Evolutionary conservation across 92 coral and sea anemone species (phyloP).

Genomic region (Hydrozoanthus gracilis): DNA sequence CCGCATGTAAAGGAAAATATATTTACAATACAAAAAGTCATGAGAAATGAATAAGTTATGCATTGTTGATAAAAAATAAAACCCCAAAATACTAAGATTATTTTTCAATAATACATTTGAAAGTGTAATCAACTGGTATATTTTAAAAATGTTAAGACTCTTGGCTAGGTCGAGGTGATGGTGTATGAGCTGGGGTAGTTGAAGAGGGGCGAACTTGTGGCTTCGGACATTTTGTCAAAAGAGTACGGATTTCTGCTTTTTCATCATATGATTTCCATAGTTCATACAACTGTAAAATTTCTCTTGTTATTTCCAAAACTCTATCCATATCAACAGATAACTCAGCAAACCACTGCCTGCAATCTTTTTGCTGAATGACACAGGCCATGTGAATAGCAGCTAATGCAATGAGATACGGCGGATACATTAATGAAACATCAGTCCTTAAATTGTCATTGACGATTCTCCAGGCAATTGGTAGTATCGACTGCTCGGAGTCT

Average conservation of each 20-base stretch:
- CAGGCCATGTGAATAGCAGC: constrained; percentile 99
- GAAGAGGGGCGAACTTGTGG: constrained; percentile 96
- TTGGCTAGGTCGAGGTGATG: constrained; percentile 69
- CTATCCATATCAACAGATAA: constrained; percentile 98
- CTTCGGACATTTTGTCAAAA: constrained; percentile 87
- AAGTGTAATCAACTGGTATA: neutral
- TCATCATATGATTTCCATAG: constrained; percentile 95
- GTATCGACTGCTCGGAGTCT: constrained; percentile 80
- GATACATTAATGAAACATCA: constrained; percentile 88
- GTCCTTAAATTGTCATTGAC: constrained; percentile 97
- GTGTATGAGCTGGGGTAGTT: constrained; percentile 90
- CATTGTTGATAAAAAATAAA: neutral
- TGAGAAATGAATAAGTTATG: neutral
- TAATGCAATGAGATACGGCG: constrained; percentile 92
- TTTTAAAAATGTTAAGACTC: constrained; percentile 5
- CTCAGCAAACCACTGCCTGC: constrained; percentile 96
- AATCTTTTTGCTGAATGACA: constrained; percentile 94
- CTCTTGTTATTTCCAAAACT: constrained; percentile 91
- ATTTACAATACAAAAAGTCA: neutral
- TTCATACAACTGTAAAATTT: constrained; percentile 91
- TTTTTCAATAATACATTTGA: neutral
- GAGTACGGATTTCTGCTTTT: constrained; percentile 76
- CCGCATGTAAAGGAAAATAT: neutral
- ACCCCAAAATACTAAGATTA: neutral
- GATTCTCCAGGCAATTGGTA: constrained; percentile 98